Evolutionary conservation across 2,113 vertebrate species (phyloP).

Genomic region (Lichenostomus cassidix): DNA sequence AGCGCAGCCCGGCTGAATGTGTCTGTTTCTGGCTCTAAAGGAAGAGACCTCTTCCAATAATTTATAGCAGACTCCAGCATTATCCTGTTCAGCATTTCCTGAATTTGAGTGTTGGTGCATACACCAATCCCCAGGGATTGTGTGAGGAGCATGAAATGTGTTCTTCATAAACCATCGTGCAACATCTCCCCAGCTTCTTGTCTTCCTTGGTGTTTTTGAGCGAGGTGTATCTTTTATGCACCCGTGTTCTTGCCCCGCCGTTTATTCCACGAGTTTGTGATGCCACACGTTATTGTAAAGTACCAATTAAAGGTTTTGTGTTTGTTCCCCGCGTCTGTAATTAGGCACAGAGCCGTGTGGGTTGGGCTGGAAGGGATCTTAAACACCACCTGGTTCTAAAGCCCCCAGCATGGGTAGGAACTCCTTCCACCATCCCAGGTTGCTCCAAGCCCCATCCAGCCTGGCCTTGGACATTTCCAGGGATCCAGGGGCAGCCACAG

Average conservation of each 20-base stretch:
- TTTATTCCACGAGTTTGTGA: not conserved
- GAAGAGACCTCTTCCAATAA: not conserved
- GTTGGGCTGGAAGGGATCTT: not conserved
- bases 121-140: not conserved
- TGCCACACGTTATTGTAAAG: not conserved
- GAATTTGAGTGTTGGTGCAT: not conserved
- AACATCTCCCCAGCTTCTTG: not conserved
- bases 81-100: not conserved
- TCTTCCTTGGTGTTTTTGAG: not conserved
- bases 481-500: not conserved
- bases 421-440: not conserved
- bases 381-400: not conserved
- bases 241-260: fast-evolving
- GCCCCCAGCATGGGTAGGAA: too few species aligned
- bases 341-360: not conserved
- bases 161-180: not conserved
- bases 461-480: not conserved
- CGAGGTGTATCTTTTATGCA: not conserved
- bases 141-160: not conserved
- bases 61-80: not conserved
- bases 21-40: not conserved
- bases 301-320: not conserved
- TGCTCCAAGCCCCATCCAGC: not conserved
- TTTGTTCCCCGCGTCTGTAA: not conserved
- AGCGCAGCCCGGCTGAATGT: fast-evolving